phyloP scores from a whole-genome alignment of 1,140 invertebrate genomes.

The Drosophila willistoni region DNA sequence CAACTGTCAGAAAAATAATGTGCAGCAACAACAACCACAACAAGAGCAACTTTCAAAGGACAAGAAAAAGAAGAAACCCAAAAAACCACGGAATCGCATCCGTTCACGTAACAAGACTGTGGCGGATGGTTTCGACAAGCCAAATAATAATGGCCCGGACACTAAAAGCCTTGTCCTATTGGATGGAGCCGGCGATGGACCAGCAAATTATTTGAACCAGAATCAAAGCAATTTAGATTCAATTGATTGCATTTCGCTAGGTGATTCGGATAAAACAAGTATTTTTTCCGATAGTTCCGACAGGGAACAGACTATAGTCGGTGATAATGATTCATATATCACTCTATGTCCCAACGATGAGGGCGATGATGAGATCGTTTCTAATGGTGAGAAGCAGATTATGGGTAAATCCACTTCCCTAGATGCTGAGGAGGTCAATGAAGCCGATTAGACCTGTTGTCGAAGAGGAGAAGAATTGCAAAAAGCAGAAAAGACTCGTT shows the following conservation, averaged over 20 bases:
- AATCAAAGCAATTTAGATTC: not conserved
- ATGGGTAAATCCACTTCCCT: too few species aligned
- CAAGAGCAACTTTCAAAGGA: not conserved
- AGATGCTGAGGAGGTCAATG: not conserved
- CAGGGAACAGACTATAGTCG: slow-evolving; percentile 13
- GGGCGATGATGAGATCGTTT: not conserved
- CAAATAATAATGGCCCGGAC: not conserved
- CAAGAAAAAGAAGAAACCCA: slow-evolving; percentile 7
- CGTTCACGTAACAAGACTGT: slow-evolving; percentile 32
- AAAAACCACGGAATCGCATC: slow-evolving; percentile 24
- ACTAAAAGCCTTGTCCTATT: not conserved
- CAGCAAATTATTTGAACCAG: too few species aligned
- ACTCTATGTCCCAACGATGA: not conserved
- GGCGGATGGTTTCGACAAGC: not conserved
- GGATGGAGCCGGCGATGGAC: not conserved
- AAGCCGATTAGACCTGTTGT: too few species aligned
- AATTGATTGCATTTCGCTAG: not conserved
- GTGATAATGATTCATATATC: slow-evolving; percentile 3
- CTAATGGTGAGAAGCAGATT: too few species aligned
- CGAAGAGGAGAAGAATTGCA: too few species aligned
- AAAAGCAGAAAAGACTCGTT: too few species aligned
- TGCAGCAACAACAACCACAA: not conserved
- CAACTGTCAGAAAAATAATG: not conserved
- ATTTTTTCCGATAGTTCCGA: slow-evolving; percentile 13
- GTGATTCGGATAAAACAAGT: slow-evolving; percentile 15